Percentiles rank a stretch among this genome's conserved stretches.
Conservation (phyloP, 1,140 invertebrate species). For the Ptiloglossa arizonensis region DNA sequence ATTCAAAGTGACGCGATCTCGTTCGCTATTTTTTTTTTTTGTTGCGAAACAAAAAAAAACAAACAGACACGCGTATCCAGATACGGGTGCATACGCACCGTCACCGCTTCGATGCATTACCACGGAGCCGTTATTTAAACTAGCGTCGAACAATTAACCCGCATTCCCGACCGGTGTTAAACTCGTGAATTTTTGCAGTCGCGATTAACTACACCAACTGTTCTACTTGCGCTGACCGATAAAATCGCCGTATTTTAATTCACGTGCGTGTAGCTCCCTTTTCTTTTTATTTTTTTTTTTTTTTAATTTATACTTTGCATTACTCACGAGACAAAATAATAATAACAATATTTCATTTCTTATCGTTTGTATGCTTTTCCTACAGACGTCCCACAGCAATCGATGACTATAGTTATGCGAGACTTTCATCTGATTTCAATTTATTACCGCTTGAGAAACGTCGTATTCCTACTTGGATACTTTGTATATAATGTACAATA, state of each 20-base stretch:
- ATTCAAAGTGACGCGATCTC: not conserved
- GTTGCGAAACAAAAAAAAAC: not conserved
- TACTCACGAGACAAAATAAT: no score
- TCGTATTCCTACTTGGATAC: no score
- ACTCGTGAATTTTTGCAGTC: not conserved
- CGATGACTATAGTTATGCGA: no score
- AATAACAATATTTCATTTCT: no score
- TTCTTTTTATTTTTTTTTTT: no score
- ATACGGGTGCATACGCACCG: not conserved
- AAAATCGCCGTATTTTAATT: not conserved
- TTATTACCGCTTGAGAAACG: no score
- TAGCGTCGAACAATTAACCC: conserved; percentile 16
- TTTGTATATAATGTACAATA: no score
- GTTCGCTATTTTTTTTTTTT: no score
- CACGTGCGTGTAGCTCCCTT: no score
- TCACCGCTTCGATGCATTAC: conserved; percentile 1
- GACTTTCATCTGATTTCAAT: no score
- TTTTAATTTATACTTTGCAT: not conserved
- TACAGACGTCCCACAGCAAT: no score
- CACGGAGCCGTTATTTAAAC: conserved; percentile 1
- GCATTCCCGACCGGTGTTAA: not conserved
- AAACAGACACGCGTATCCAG: not conserved
- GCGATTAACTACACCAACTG: not conserved
- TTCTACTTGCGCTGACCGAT: not conserved
- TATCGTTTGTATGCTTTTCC: no score